Conservation (phyloP, 2,888 invertebrate genomes). For the Melinaea marsaeus region DNA sequence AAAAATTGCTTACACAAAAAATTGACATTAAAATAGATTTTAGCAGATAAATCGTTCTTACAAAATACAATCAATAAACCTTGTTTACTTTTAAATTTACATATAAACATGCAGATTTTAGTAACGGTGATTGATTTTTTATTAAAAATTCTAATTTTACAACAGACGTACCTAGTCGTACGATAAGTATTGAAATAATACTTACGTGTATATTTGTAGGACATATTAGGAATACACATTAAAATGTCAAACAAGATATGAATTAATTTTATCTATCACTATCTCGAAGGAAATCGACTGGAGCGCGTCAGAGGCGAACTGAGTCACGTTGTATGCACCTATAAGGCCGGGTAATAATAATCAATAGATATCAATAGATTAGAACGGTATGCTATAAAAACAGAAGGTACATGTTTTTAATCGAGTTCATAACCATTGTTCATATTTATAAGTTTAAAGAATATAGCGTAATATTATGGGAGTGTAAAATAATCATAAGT, state of each 20-base stretch:
- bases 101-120: no score
- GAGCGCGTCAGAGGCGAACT: slow-evolving; percentile 49
- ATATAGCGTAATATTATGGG: neutral
- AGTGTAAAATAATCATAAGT: neutral
- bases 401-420: neutral
- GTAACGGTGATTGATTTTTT: no score
- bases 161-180: no score
- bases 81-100: no score
- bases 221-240: slow-evolving; percentile 1
- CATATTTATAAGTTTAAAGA: neutral
- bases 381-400: neutral
- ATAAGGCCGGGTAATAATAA: neutral
- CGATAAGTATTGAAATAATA: no score
- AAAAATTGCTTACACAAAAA: no score
- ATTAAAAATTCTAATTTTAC: no score
- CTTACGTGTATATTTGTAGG: neutral
- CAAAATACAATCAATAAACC: no score
- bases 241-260: slow-evolving; percentile 36
- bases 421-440: neutral
- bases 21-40: no score
- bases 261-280: slow-evolving; percentile 53
- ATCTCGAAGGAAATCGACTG: slow-evolving; percentile 59
- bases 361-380: no score
- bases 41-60: no score
- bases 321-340: slow-evolving; percentile 40